Conservation (phyloP, 1,140 invertebrate genomes). For the Macrocentrus cingulum region DNA sequence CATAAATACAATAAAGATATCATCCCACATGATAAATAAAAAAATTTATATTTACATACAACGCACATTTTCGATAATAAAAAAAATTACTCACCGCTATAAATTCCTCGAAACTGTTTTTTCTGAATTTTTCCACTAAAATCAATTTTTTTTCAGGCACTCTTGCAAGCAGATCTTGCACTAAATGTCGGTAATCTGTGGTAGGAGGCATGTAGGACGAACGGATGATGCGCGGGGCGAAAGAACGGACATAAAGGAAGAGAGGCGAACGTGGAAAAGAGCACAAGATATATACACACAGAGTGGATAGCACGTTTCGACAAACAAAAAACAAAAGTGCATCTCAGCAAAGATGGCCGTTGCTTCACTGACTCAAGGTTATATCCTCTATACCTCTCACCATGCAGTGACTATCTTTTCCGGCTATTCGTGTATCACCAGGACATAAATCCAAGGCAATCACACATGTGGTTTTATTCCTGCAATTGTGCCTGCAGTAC, state of each 20-base stretch:
- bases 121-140: no score
- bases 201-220: slow-evolving; percentile 57
- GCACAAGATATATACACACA: background rate
- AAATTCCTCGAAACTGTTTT: no score
- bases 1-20: no score
- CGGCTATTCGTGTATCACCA: slow-evolving; percentile 17
- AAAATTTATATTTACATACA: no score
- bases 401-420: slow-evolving; percentile 29
- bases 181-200: slow-evolving; percentile 50
- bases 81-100: no score
- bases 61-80: no score
- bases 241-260: slow-evolving; percentile 7
- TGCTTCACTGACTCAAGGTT: slow-evolving; percentile 55
- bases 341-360: slow-evolving; percentile 53
- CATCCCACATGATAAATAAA: no score
- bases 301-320: slow-evolving; percentile 11
- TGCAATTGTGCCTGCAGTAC: no score
- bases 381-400: slow-evolving; percentile 14
- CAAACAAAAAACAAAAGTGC: slow-evolving; percentile 51
- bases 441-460: no score
- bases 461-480: no score
- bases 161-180: no score
- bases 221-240: slow-evolving; percentile 46
- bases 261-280: background rate
- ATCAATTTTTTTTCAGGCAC: no score